Evolutionary conservation across 2,113 vertebrate genomes (phyloP), one percentile per base, ranked within the genome.

Genomic region (Pseudonaja textilis): DNA sequence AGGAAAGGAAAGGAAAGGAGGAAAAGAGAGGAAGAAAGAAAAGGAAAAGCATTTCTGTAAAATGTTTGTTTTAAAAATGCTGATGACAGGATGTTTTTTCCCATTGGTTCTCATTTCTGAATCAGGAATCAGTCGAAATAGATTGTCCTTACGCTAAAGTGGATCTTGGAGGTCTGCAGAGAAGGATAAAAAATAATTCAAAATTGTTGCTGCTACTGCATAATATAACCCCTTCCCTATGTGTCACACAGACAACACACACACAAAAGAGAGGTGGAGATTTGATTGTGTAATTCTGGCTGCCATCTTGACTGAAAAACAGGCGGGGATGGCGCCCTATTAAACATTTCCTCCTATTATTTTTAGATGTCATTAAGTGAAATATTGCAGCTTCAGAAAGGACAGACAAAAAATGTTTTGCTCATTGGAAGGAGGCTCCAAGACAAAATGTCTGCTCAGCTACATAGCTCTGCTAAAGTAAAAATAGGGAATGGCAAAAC

Each of bases 331-430:
- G 29, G 1, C 10, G 0, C n/a, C n/a, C n/a, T 74, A 34, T n/a
- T 34, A 74, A 74, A 74, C 34, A 34, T 18, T 5, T 18, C n/a
- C n/a, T 74, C n/a, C 64, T 18, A 34, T 93, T 93, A 93, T 95
- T 96, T 97, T 96, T 95, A 94, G 94, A 96, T 39, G n/a, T 59
- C 94, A 50, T 85, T 95, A 91, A 96, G 94, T 95, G 95, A 96
- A 96, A 95, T 96, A 96, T 94, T 61, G 85, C 95, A 95, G 91
- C 94, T 95, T 95, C 88, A 93, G 92, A 96, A 96, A 96, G 93
- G 96, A 96, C 93, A 96, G 94, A 95, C 94, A 95, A 94, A 94
- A 94, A 95, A 93, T 95, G 91, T 96, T 96, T 96, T 96, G 92
- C 93, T 96, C 5, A 55, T 94, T 94, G 91, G 95, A 95, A 91